These are phyloP conservation scores for Ploceus nigricollis DNA, from an alignment of 2,113 vertebrate genomes.

Conservation along the genomic window DNA sequence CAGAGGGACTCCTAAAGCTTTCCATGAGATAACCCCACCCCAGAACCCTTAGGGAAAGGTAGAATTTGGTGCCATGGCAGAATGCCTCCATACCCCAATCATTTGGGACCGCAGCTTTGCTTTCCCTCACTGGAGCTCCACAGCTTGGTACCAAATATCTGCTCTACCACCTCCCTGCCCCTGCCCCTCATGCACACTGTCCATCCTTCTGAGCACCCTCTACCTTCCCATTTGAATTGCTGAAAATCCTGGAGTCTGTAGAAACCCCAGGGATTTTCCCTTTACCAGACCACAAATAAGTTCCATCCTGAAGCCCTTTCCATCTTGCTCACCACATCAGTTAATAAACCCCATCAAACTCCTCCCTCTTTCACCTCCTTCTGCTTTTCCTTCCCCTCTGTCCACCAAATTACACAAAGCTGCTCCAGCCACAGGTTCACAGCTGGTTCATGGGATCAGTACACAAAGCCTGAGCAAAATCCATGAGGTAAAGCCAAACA, in stretches of 20 bases:
- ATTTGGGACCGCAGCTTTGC: not conserved
- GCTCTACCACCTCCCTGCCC: not conserved
- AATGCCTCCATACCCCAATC: not conserved
- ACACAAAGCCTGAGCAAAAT: not conserved
- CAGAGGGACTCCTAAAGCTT: not conserved
- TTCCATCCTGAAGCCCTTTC: not conserved
- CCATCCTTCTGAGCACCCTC: not conserved
- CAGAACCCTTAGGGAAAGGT: not conserved
- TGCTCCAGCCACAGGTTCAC: not conserved
- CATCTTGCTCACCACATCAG: not conserved
- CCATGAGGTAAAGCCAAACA: not conserved
- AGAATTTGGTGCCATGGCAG: not conserved
- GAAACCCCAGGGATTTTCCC: not conserved
- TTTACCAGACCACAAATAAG: not conserved
- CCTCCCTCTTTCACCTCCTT: not conserved
- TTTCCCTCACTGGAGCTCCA: not conserved
- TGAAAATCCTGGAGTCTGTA: not conserved
- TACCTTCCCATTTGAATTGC: not conserved
- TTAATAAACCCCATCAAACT: not conserved
- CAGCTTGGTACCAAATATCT: not conserved
- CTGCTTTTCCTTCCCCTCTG: not conserved
- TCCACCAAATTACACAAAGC: not conserved
- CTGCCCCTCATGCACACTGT: not conserved
- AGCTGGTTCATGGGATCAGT: not conserved
- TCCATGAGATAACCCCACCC: not conserved